Conservation (phyloP, 2,113 vertebrate species). For the Rallus limicola region DNA sequence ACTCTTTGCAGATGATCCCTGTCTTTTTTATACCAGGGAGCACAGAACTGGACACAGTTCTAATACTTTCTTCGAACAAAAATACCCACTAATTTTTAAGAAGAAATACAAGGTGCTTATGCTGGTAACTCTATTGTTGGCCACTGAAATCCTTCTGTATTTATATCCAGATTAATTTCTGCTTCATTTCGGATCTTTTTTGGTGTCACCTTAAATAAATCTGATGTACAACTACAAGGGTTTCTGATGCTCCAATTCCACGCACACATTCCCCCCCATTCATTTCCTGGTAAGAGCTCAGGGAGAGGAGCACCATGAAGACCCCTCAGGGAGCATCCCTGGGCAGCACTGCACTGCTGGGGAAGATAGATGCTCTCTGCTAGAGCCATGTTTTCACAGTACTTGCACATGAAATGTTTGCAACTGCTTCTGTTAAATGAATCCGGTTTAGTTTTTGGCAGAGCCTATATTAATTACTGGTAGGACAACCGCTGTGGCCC, state of each 20-base stretch:
- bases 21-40: too few species aligned
- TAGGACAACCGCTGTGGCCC: not conserved
- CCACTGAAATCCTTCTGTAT: not conserved
- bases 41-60: not conserved
- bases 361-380: accelerated
- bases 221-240: not conserved
- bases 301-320: not conserved
- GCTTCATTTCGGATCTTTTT: not conserved
- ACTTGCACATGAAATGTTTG: not conserved
- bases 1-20: too few species aligned
- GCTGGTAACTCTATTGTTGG: accelerated
- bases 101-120: not conserved
- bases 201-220: not conserved
- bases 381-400: not conserved
- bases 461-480: not conserved
- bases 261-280: not conserved
- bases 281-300: accelerated
- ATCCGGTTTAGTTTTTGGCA: not conserved
- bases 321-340: accelerated
- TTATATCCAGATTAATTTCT: not conserved
- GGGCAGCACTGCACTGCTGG: accelerated
- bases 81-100: not conserved
- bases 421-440: not conserved
- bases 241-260: not conserved
- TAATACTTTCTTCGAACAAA: not conserved